A percentile compares a stretch with the other conserved stretches of the same genome.
phyloP scores from a whole-genome alignment of 2,797 vertebrate genomes.

The Enteromius treurensis region DNA sequence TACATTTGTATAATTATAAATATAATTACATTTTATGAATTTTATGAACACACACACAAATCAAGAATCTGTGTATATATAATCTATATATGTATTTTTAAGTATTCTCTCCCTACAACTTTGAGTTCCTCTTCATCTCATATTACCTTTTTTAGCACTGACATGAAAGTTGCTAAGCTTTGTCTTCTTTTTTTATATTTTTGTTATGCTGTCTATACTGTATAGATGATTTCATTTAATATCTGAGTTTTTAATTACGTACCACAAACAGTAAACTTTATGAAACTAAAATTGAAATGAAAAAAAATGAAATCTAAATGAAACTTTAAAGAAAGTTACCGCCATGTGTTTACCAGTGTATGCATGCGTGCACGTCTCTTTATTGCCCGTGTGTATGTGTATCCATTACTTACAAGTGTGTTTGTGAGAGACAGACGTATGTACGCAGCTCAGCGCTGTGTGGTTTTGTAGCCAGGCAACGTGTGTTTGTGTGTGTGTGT shows the following conservation, averaged over 20 bases:
- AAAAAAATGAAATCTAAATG: no score
- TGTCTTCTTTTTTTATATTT: constrained; percentile 2
- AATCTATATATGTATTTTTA: not conserved
- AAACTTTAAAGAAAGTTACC: constrained; percentile 8
- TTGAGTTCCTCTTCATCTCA: not conserved
- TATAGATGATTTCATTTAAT: not conserved
- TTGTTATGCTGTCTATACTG: not conserved
- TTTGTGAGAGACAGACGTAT: constrained; percentile 53
- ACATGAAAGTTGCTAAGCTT: not conserved
- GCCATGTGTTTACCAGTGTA: constrained; percentile 38
- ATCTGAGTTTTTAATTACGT: not conserved
- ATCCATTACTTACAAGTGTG: constrained; percentile 37
- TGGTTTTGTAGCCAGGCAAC: constrained; percentile 77
- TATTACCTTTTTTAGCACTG: not conserved
- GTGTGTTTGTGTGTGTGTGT: constrained; percentile 58
- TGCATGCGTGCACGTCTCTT: constrained; percentile 38
- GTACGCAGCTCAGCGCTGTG: constrained; percentile 62
- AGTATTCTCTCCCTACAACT: not conserved
- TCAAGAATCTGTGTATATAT: no score
- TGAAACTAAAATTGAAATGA: no score
- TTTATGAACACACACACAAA: no score
- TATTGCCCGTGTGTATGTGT: constrained; percentile 41
- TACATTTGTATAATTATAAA: not conserved
- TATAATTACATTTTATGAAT: not conserved
- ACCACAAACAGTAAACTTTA: not conserved